These are phyloP conservation scores for Troilus luridus DNA, from an alignment of 2,888 invertebrate genomes.

Conservation along the genomic window DNA sequence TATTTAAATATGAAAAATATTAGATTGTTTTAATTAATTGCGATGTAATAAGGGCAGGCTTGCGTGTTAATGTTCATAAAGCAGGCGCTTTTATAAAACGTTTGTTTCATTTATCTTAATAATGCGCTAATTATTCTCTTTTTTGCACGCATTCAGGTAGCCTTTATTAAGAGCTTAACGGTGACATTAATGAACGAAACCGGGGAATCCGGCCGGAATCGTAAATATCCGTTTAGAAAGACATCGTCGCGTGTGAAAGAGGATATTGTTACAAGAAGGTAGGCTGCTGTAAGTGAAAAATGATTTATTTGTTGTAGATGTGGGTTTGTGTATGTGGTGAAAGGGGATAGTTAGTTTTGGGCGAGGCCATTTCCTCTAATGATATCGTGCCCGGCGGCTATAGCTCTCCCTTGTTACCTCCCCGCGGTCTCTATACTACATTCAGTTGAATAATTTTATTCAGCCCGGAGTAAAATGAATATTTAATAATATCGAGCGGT, in stretches of 20 bases:
- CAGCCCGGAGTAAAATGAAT: conserved; percentile 17
- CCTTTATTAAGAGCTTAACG: conserved; percentile 1
- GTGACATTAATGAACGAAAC: not conserved
- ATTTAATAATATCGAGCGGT: conserved; percentile 38
- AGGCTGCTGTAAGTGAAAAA: conserved; percentile 35
- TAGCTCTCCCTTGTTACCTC: conserved; percentile 34
- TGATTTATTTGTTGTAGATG: conserved; percentile 30
- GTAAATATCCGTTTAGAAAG: conserved; percentile 6
- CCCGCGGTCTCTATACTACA: conserved; percentile 27
- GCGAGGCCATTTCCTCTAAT: conserved; percentile 39
- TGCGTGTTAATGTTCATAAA: not conserved
- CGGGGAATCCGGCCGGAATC: not conserved
- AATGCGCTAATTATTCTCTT: not conserved
- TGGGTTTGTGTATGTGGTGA: conserved; percentile 40
- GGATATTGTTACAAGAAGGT: conserved; percentile 10
- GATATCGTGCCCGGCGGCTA: conserved; percentile 50
- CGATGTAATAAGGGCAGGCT: not conserved
- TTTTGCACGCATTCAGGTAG: not conserved
- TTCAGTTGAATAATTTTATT: conserved; percentile 45
- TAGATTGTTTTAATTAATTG: not conserved
- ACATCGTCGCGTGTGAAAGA: conserved; percentile 41
- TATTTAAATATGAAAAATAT: not conserved
- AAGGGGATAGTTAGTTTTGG: conserved; percentile 28
- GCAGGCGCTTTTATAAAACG: not conserved
- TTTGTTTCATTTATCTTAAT: not conserved